Base-by-base conservation (phyloP, 1,140 invertebrate species). In the Varroa destructor region DNA sequence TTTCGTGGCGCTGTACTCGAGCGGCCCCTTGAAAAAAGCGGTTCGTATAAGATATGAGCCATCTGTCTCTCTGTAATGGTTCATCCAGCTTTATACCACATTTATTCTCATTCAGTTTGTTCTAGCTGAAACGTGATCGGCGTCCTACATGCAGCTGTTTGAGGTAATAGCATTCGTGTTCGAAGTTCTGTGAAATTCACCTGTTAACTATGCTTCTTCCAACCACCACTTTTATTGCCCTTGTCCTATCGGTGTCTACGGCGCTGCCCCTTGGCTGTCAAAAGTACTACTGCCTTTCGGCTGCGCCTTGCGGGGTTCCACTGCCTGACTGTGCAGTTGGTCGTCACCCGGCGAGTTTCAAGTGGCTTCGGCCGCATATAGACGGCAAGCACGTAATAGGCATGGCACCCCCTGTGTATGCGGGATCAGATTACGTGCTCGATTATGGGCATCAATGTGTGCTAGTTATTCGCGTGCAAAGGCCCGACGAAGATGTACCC, bases 241-340 rank as follows among this genome's bases (percentile, higher is more conserved):
- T 51, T 51, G 46, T 51, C 46, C 8, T 51, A 51, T 51, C 46
- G 4, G 46, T 51, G 8, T 51, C 46, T 51, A 5, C 61, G 14
- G 61, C 14, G 12, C 12, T 40, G 37, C 61, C 61, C 2, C 36
- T 67, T 12, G 12, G 61, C 40, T 67, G 61, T 40, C 12, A 12
- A 2, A 67, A 67, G 36, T 67, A 36, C 61, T 67, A 67, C 37
- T 67, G 61, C 8, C 37, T 67, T 14, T 40, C 61, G 40, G 46
- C 40, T n/a, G 40, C 40, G 61, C 61, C 61, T 40, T 67, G 61
- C 8, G 61, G 12, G 40, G 37, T 37, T 37, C 61, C 61, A 3
- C 5, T 67, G 14, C 61, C 61, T 8, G 37, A 67, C 14, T 67
- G 61, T 40, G 61, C 61, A 12, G 46, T 12, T 36, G 61, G 61